Evolutionary conservation across 2,113 vertebrate species (phyloP), one percentile per base, ranked within the genome.

Genomic region (Nesogale talazaci): DNA sequence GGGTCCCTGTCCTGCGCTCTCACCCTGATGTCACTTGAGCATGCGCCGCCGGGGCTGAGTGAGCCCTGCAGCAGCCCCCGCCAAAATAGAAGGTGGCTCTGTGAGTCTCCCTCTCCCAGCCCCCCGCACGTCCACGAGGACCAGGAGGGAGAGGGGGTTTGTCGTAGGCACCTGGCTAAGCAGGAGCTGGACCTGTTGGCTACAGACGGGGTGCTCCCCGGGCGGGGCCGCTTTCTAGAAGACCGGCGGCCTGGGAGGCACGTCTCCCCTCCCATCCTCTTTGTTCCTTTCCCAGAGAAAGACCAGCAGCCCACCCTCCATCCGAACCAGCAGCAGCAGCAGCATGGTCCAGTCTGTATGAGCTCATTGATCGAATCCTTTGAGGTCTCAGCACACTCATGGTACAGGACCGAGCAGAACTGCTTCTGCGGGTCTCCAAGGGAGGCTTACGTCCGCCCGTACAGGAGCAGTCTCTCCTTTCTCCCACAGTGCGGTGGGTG

Each of bases 11-110:
- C 40, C 0, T 42, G 40, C 27, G 88, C 4, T 65, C 83, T 86
- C 89, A 81, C 90, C 88, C 80, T 63, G 3, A 27, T 83, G 92
- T 36, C 94, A 80, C 72, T 77, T 83, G 79, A 80, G 76, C 79
- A 79, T 20, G 34, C 70, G 3, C 10, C 46, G n/a, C 89, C 67
- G 78, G 63, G 79, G 65, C 88, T 88, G 22, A 40, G 76, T 85
- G 77, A 90, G 78, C 77, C 88, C 65, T 17, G 81, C 65, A 52
- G 15, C 78, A 82, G 34, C 57, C 56, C 61, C 61, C 86, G 65
- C 70, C 78, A 74, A 34, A 76, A 59, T 61, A 19, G 89, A 84
- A 29, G 89, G 27, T 72, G 86, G 84, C 31, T 3, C 40, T 38
- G 46, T 77, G 86, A 95, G 72, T 91, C 67, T 78, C 42, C 83